Conservation (phyloP, 1,140 invertebrate species). For the Rhyzopertha dominica region DNA sequence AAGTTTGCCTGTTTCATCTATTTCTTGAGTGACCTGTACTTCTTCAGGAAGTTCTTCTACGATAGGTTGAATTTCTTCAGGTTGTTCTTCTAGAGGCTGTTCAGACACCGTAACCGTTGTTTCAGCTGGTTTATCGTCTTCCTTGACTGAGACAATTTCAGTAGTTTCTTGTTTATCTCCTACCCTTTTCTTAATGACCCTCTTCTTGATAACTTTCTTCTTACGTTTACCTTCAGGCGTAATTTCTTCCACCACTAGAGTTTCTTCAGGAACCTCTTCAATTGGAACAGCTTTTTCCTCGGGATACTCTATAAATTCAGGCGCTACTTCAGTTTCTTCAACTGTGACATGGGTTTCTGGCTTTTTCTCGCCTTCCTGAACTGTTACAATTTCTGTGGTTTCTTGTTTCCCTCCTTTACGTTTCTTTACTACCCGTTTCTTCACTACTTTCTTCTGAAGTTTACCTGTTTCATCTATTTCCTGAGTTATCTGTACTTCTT, state of each 20-base stretch:
- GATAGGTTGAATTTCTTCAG: conserved; percentile 39
- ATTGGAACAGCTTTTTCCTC: conserved; percentile 38
- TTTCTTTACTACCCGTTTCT: conserved; percentile 38
- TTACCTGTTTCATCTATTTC: conserved; percentile 30
- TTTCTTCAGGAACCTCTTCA: conserved; percentile 37
- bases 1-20: conserved; percentile 25
- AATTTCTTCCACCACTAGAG: conserved; percentile 32
- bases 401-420: conserved; percentile 29
- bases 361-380: conserved; percentile 44
- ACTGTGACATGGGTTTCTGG: conserved; percentile 41
- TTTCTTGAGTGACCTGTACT: conserved; percentile 18
- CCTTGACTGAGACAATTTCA: conserved; percentile 36
- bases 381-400: conserved; percentile 38
- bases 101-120: conserved; percentile 36
- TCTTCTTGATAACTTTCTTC: conserved; percentile 43
- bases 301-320: conserved; percentile 35
- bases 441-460: conserved; percentile 40
- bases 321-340: conserved; percentile 29
- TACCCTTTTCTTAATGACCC: conserved; percentile 31
- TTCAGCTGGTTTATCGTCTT: conserved; percentile 39
- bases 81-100: conserved; percentile 28
- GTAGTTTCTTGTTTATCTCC: conserved; percentile 22
- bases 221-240: conserved; percentile 34
- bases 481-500: conserved; percentile 31
- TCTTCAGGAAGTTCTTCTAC: conserved; percentile 26